A percentile compares a stretch with the other conserved stretches of the same genome.
Evolutionary conservation across 2,113 vertebrate species (phyloP).

Genomic region (Tragelaphus imberbis): DNA sequence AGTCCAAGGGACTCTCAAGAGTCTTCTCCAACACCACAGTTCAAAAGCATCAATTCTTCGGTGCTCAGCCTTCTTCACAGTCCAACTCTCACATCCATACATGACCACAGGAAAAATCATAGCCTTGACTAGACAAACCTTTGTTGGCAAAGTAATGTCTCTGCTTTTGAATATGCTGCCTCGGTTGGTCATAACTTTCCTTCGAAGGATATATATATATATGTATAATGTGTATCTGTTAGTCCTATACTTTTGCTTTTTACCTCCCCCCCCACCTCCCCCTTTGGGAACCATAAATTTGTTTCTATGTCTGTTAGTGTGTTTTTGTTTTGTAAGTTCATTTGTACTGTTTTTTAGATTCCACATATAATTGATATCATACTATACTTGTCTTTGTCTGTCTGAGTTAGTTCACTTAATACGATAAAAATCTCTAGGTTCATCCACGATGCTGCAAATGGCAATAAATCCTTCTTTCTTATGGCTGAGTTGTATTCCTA

Average conservation of each 20-base stretch:
- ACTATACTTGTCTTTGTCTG: neutral
- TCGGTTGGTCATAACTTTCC: too few relatives aligned
- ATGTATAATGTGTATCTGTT: neutral
- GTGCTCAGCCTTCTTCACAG: too few relatives aligned
- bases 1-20: too few relatives aligned
- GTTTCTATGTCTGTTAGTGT: neutral
- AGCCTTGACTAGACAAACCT: too few relatives aligned
- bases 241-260: neutral
- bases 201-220: neutral
- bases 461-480: neutral
- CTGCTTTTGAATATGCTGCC: too few relatives aligned
- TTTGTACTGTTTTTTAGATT: neutral
- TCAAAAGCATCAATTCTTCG: too few relatives aligned
- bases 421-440: neutral
- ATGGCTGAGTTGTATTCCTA: neutral
- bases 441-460: neutral
- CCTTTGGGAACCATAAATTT: neutral
- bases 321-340: neutral
- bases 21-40: too few relatives aligned
- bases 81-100: too few relatives aligned
- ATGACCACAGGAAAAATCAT: too few relatives aligned
- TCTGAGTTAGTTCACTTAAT: neutral
- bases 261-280: neutral
- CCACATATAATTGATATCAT: neutral
- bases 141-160: too few relatives aligned